A percentile compares a stretch with the other conserved stretches of the same genome.
Conservation (phyloP, 2,888 invertebrate genomes). For the Antitype chi region DNA sequence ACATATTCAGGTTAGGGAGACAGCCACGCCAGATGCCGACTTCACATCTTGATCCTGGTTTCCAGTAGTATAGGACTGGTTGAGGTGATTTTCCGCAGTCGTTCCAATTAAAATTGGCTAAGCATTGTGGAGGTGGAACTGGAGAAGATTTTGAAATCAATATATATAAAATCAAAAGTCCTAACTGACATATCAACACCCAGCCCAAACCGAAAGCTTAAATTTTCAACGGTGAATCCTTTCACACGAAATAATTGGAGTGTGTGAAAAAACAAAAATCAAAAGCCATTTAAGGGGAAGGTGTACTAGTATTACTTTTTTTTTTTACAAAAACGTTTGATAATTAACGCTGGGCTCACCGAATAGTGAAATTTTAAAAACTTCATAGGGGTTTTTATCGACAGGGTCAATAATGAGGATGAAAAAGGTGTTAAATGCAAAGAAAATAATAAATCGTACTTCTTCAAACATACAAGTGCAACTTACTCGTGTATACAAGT, state of each 20-base stretch:
- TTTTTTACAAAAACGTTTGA: not conserved
- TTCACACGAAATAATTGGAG: not conserved
- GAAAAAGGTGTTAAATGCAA: not conserved
- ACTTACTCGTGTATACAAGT: constrained; percentile 48
- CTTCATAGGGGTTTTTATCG: not conserved
- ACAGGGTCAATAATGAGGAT: not conserved
- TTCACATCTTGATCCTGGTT: constrained; percentile 85
- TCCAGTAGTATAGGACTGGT: constrained; percentile 84
- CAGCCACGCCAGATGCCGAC: constrained; percentile 86
- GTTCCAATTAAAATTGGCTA: constrained; percentile 79
- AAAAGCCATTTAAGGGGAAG: too few relatives aligned
- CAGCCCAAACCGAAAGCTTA: not conserved
- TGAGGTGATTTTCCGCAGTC: constrained; percentile 81
- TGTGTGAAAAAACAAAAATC: too few relatives aligned
- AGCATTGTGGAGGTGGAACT: constrained; percentile 83
- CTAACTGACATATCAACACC: not conserved
- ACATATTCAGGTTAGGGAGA: constrained; percentile 85
- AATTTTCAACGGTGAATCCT: not conserved
- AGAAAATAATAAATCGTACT: not conserved
- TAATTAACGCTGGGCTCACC: not conserved
- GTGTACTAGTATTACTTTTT: not conserved
- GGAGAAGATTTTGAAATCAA: constrained; percentile 11
- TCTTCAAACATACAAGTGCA: not conserved
- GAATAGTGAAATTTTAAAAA: not conserved
- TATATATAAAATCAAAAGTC: not conserved